Evolutionary conservation across 2,888 invertebrate genomes (phyloP).

Genomic region (Apamea sordens): DNA sequence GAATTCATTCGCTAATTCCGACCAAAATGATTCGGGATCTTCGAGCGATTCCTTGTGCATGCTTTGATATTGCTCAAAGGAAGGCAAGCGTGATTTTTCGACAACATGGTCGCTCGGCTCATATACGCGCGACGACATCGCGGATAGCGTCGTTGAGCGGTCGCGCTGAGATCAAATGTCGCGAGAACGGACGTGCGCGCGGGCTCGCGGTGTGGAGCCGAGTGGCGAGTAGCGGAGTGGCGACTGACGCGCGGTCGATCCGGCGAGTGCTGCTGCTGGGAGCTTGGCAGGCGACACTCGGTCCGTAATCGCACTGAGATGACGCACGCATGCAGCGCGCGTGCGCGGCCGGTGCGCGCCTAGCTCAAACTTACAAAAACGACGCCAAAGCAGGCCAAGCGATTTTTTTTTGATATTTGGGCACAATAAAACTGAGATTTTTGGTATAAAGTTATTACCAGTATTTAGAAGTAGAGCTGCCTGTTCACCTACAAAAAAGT

Average conservation of each 20-base stretch:
- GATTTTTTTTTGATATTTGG: background rate
- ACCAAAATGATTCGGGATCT: constrained; percentile 98
- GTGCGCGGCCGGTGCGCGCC: constrained; percentile 76
- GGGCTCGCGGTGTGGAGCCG: constrained; percentile 49
- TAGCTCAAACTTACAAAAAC: constrained; percentile 41
- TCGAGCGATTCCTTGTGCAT: constrained; percentile 96
- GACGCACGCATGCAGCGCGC: constrained; percentile 81
- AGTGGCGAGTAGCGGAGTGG: constrained; percentile 33
- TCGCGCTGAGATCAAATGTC: constrained; percentile 49
- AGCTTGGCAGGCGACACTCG: constrained; percentile 63
- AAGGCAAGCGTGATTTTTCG: constrained; percentile 91
- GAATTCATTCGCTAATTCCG: constrained; percentile 97
- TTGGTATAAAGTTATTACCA: background rate
- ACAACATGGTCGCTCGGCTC: constrained; percentile 91
- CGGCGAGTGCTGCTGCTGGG: constrained; percentile 32
- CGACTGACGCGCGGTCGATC: constrained; percentile 32
- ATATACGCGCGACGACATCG: constrained; percentile 93
- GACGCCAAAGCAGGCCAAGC: constrained; percentile 13
- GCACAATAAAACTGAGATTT: background rate
- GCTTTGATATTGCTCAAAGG: constrained; percentile 93
- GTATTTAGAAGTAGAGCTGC: background rate
- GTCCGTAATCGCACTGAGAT: constrained; percentile 67
- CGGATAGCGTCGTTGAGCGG: constrained; percentile 59
- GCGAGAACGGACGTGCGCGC: constrained; percentile 40
- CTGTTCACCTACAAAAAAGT: background rate